These are phyloP conservation scores for Nephrocerus scutellatus DNA, from an alignment of 2,888 invertebrate genomes.

Conservation along the genomic window DNA sequence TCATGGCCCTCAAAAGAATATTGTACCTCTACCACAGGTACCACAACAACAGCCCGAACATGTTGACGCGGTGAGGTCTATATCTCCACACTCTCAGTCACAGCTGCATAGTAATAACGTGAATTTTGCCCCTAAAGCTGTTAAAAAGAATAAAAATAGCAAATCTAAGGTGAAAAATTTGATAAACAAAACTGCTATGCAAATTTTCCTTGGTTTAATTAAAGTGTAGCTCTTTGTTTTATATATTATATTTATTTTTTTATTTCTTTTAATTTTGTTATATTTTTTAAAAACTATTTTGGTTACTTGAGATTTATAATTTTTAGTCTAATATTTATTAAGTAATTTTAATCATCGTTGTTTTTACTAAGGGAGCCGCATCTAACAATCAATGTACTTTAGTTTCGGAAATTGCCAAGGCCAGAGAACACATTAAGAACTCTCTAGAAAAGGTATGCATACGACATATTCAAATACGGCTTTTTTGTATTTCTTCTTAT, in stretches of 20 bases:
- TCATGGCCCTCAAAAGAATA: slow-evolving; percentile 15
- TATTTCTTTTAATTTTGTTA: not conserved
- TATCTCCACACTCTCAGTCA: too few species aligned
- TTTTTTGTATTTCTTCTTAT: not conserved
- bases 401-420: slow-evolving; percentile 79
- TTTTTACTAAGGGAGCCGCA: slow-evolving; percentile 29
- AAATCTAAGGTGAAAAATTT: slow-evolving; percentile 8
- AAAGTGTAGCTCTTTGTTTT: too few species aligned
- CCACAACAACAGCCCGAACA: too few species aligned
- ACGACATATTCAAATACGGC: too few species aligned
- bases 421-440: slow-evolving; percentile 75
- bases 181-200: not conserved
- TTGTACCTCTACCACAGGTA: slow-evolving; percentile 15
- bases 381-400: slow-evolving; percentile 53
- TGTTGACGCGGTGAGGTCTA: too few species aligned
- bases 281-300: slow-evolving; percentile 1
- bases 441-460: slow-evolving; percentile 63
- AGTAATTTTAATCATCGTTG: slow-evolving; percentile 5
- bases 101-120: too few species aligned
- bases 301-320: not conserved
- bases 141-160: slow-evolving; percentile 8
- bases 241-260: slow-evolving; percentile 1
- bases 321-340: not conserved
- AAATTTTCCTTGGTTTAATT: too few species aligned
- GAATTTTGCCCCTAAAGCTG: slow-evolving; percentile 7